Evolutionary conservation across 2,113 vertebrate species (phyloP), one percentile per base, ranked within the genome.

Genomic region (Herpetotheres cachinnans): DNA sequence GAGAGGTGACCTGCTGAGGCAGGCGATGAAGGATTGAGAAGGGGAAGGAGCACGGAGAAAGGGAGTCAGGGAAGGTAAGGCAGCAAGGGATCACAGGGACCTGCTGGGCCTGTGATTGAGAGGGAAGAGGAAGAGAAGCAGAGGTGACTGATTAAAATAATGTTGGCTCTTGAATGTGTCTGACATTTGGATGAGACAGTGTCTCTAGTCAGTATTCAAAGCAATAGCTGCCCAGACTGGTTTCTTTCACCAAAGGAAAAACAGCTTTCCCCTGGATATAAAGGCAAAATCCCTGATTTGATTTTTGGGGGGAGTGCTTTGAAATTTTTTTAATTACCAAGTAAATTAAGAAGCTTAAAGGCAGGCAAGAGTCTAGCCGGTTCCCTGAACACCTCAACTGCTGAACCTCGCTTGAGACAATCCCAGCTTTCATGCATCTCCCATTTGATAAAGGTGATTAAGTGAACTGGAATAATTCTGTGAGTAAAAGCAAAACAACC

Each of bases 291-390:
- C 7, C 11, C 32, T 18, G 46, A 69, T 91, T 74, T 94, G 40
- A 46, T 83, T 90, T 52, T 20, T 3, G 25, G 73, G 56, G 38
- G 73, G 25, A 36, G 24, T 42, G 29, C 67, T 95, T 81, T 87
- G 66, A 93, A 30, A 3, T 10, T 77, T 80, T 83, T 91, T 82
- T 94, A 97, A 92, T 96, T 94, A 90, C 34, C 24, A 44, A 89
- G 34, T 40, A 63, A 86, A 79, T 88, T 65, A 83, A 86, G 77
- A 79, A 87, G 49, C 34, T 93, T 82, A 77, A 84, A 95, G 49
- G 79, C 55, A 81, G 56, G 32, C 12, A 40, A 66, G 55, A 73
- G n/a, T 84, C 42, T 91, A 38, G 42, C 63, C 18, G 7, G 36
- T 66, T 92, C 83, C 81, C 79, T 70, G 50, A 67, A 72, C 42